These are phyloP conservation scores for Zelostemma sp. DNA, from an alignment of 1,140 invertebrate genomes.

Conservation along the genomic window DNA sequence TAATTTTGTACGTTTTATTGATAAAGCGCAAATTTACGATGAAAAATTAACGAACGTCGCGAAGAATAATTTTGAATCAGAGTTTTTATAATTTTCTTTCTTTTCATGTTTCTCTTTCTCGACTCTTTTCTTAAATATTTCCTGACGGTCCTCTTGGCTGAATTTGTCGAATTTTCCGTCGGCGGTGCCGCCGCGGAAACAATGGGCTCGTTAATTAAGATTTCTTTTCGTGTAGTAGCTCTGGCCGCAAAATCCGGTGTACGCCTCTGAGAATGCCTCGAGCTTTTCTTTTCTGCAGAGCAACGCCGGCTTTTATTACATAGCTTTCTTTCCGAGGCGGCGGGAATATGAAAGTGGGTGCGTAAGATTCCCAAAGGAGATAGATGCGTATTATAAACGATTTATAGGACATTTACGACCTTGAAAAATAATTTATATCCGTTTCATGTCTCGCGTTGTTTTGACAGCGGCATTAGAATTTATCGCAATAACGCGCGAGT, in stretches of 20 bases:
- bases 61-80: too few species aligned
- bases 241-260: conserved; percentile 21
- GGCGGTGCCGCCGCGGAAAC: conserved; percentile 49
- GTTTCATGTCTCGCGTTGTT: not conserved
- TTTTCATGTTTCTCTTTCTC: conserved; percentile 5
- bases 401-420: conserved; percentile 49
- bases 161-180: conserved; percentile 57
- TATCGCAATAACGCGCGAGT: conserved; percentile 12
- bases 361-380: conserved; percentile 46
- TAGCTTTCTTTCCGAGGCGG: conserved; percentile 22
- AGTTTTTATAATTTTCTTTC: not conserved
- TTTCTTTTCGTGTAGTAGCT: conserved; percentile 56
- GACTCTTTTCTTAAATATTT: conserved; percentile 31
- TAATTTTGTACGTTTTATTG: too few species aligned
- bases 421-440: conserved; percentile 45
- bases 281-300: conserved; percentile 26
- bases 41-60: too few species aligned
- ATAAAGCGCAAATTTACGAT: too few species aligned
- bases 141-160: conserved; percentile 28
- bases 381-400: conserved; percentile 49
- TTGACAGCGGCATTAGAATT: conserved; percentile 9
- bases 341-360: conserved; percentile 44
- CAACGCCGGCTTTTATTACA: conserved; percentile 38
- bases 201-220: conserved; percentile 67
- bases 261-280: conserved; percentile 24